These are phyloP conservation scores for Phallusia fumigata DNA, from an alignment of 23 tunicate genomes.

Conservation along the genomic window DNA sequence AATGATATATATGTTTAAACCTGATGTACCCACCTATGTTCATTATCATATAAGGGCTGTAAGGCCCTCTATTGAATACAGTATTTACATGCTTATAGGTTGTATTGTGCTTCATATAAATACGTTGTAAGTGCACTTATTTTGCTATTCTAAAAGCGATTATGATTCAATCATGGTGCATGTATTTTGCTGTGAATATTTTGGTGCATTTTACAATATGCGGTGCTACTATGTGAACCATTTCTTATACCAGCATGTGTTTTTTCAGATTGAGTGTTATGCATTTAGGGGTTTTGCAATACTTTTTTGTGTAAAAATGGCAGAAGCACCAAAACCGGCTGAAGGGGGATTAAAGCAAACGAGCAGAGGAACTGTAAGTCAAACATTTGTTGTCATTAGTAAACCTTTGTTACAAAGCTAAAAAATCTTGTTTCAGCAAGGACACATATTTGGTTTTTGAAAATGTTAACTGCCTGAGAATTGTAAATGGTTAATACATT, in stretches of 20 bases:
- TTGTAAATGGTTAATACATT: too few relatives aligned
- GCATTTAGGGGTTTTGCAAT: neutral
- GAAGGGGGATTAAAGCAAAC: neutral
- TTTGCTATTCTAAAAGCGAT: neutral
- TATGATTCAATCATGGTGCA: neutral
- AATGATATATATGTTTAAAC: too few relatives aligned
- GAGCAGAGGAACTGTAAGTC: constrained; percentile 14
- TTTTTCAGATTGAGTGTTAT: neutral
- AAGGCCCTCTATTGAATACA: too few relatives aligned
- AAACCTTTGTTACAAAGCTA: too few relatives aligned
- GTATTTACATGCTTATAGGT: too few relatives aligned
- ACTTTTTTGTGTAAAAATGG: neutral
- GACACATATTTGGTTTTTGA: too few relatives aligned
- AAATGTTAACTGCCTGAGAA: too few relatives aligned
- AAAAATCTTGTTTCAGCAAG: too few relatives aligned
- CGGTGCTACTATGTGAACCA: neutral
- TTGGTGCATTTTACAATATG: neutral
- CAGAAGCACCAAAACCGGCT: neutral
- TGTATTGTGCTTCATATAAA: too few relatives aligned
- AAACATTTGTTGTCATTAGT: too few relatives aligned
- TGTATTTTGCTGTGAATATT: neutral
- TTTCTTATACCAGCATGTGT: neutral
- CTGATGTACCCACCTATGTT: too few relatives aligned
- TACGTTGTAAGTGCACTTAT: neutral
- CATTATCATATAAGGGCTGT: too few relatives aligned